Percentiles rank a stretch among this genome's conserved stretches.
These are phyloP conservation scores for Leptura quadrifasciata DNA, from an alignment of 2,888 invertebrate species.

Conservation along the genomic window DNA sequence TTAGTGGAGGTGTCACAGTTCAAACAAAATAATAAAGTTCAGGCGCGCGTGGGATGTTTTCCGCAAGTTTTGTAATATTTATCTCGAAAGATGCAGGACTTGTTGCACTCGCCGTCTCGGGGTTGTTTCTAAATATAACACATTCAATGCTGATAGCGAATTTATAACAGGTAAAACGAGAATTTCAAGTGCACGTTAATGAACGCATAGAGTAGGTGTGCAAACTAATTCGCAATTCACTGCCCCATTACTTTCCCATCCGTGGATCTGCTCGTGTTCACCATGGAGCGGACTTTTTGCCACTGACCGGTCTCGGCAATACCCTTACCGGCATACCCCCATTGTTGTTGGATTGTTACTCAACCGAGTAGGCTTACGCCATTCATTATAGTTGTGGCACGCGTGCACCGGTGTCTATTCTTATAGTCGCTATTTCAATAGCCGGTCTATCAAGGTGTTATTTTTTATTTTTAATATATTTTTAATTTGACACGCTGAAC, in stretches of 20 bases:
- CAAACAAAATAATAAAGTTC: constrained; percentile 29
- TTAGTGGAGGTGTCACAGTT: constrained; percentile 38
- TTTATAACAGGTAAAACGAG: constrained; percentile 71
- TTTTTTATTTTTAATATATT: constrained; percentile 18
- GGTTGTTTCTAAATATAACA: constrained; percentile 64
- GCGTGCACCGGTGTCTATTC: constrained; percentile 21
- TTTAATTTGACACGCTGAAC: constrained; percentile 19
- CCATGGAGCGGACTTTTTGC: constrained; percentile 43
- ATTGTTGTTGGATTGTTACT: constrained; percentile 19
- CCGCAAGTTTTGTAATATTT: constrained; percentile 39
- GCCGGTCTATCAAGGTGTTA: constrained; percentile 16
- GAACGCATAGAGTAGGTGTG: constrained; percentile 61
- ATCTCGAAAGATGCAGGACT: constrained; percentile 39
- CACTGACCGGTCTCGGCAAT: constrained; percentile 38
- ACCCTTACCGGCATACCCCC: constrained; percentile 42
- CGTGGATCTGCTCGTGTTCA: constrained; percentile 31
- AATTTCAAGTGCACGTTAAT: constrained; percentile 69
- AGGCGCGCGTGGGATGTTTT: constrained; percentile 41
- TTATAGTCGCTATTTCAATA: constrained; percentile 31
- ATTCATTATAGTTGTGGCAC: constrained; percentile 10
- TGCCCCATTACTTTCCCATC: constrained; percentile 40
- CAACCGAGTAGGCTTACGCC: constrained; percentile 14
- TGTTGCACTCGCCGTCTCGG: constrained; percentile 43
- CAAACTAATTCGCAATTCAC: constrained; percentile 45
- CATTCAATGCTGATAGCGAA: constrained; percentile 53